Percentiles rank a stretch among this genome's conserved stretches.
phyloP scores from a whole-genome alignment of 1,140 invertebrate species.

The Drosophila eugracilis region DNA sequence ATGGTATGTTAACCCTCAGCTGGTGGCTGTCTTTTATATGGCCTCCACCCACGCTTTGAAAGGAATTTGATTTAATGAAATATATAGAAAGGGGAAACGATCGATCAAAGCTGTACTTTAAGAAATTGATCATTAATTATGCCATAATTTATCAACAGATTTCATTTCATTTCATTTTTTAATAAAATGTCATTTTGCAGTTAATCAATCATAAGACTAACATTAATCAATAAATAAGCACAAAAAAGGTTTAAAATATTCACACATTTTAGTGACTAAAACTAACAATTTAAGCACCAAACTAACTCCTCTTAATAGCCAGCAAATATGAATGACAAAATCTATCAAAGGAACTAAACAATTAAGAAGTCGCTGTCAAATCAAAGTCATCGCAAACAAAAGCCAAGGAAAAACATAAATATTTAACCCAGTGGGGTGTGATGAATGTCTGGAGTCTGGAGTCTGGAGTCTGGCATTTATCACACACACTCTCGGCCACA shows the following conservation, averaged over 20 bases:
- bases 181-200: conserved; percentile 11
- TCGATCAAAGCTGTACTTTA: conserved; percentile 5
- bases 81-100: not conserved
- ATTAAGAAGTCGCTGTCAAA: conserved; percentile 22
- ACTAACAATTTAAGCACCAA: too few species aligned
- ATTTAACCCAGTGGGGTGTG: conserved; percentile 24
- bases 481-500: conserved; percentile 52
- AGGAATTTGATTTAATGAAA: not conserved
- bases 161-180: conserved; percentile 10
- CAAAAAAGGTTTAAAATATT: not conserved
- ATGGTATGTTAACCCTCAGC: conserved; percentile 32
- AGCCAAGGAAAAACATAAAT: conserved; percentile 30
- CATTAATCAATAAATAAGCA: conserved; percentile 2
- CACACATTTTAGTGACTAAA: too few species aligned
- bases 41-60: not conserved
- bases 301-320: too few species aligned
- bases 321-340: not conserved
- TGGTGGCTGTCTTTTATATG: not conserved
- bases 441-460: conserved; percentile 19
- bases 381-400: conserved; percentile 35
- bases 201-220: conserved; percentile 13
- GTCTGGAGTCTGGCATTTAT: conserved; percentile 52
- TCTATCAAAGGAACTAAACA: not conserved
- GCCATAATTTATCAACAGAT: conserved; percentile 3
- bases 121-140: conserved; percentile 5